phyloP scores from a whole-genome alignment of 2,888 invertebrate species.

The Autographa gamma region DNA sequence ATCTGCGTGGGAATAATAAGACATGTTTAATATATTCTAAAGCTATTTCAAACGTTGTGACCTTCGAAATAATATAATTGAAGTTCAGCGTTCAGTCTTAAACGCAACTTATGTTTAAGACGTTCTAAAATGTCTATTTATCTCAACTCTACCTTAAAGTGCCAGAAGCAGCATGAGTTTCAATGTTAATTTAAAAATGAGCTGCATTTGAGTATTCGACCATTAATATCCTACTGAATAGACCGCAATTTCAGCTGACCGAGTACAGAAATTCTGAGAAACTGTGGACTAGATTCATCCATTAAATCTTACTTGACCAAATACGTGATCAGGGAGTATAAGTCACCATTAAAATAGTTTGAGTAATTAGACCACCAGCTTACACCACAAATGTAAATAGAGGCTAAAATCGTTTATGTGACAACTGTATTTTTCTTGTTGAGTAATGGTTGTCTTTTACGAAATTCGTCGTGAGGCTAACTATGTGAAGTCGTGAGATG shows the following conservation, averaged over 20 bases:
- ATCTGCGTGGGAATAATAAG: neutral
- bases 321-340: neutral
- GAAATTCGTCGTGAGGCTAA: constrained; percentile 33
- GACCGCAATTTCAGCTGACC: constrained; percentile 10
- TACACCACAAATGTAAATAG: too few species aligned
- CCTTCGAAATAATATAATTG: constrained; percentile 12
- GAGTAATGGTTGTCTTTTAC: constrained; percentile 18
- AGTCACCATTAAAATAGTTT: neutral
- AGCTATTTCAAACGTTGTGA: constrained; percentile 11
- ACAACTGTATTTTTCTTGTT: constrained; percentile 28
- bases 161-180: too few species aligned
- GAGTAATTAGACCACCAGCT: neutral
- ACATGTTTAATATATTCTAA: neutral
- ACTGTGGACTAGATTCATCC: neutral
- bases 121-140: too few species aligned
- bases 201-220: too few species aligned
- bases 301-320: neutral
- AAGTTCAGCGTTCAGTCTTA: neutral
- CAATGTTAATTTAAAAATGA: too few species aligned
- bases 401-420: constrained; percentile 31
- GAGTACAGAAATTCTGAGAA: constrained; percentile 1
- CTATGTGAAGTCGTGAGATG: constrained; percentile 31
- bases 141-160: too few species aligned
- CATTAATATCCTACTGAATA: constrained; percentile 1
- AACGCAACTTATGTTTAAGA: too few species aligned